Conservation (phyloP, 2,888 invertebrate genomes). For the Hirtodrosophila trivittata region DNA sequence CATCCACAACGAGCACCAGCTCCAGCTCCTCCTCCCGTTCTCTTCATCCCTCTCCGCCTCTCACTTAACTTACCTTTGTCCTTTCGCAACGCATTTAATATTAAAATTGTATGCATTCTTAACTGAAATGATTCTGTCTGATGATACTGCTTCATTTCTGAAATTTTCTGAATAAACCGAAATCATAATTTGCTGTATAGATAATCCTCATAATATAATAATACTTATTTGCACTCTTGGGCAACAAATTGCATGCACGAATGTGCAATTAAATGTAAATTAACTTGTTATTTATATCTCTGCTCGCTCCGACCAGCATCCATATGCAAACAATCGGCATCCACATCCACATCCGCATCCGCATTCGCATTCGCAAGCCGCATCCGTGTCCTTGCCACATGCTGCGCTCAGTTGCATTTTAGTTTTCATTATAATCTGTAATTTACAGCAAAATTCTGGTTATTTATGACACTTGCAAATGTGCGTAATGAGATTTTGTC, state of each 20-base stretch:
- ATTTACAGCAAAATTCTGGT: constrained; percentile 71
- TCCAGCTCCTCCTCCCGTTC: background rate
- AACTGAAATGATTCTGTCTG: constrained; percentile 34
- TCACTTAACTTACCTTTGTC: constrained; percentile 19
- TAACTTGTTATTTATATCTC: constrained; percentile 74
- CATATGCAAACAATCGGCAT: constrained; percentile 34
- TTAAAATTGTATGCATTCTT: constrained; percentile 77
- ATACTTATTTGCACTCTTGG: constrained; percentile 41
- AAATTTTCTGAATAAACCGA: constrained; percentile 48
- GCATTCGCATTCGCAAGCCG: constrained; percentile 2
- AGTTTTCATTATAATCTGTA: constrained; percentile 76
- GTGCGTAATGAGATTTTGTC: constrained; percentile 68
- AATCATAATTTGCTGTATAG: constrained; percentile 69
- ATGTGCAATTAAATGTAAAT: constrained; percentile 79
- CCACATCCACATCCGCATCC: constrained; percentile 13
- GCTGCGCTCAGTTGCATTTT: constrained; percentile 65
- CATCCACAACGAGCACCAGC: background rate
- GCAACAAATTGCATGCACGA: constrained; percentile 63
- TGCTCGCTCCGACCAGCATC: too few species aligned
- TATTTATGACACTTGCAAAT: constrained; percentile 68
- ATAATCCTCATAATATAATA: constrained; percentile 45
- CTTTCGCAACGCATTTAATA: constrained; percentile 64
- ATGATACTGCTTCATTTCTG: background rate
- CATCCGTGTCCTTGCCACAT: constrained; percentile 51
- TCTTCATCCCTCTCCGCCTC: background rate